Conservation (phyloP, 2,888 invertebrate genomes). For the Chrysopilus asiliformis region DNA sequence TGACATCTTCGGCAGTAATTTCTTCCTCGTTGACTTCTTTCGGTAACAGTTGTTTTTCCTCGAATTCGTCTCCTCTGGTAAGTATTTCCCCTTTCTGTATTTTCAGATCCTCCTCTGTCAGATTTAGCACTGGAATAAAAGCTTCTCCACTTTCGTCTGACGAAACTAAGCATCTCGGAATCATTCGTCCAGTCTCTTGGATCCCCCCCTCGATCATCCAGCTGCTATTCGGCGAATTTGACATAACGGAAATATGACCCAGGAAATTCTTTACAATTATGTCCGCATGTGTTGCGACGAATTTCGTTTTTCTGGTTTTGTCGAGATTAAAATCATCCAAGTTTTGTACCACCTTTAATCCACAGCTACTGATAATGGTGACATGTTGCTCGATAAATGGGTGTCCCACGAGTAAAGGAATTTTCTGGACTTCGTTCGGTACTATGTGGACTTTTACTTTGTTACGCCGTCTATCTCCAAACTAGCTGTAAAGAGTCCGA, state of each 20-base stretch:
- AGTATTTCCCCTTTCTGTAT: neutral
- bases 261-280: slow-evolving; percentile 1
- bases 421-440: neutral
- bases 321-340: no score
- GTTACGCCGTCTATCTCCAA: slow-evolving; percentile 1
- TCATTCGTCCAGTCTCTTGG: neutral
- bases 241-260: neutral
- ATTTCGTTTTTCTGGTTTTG: neutral
- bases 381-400: slow-evolving; percentile 1
- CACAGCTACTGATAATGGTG: neutral
- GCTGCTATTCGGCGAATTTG: slow-evolving; percentile 1
- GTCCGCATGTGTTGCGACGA: neutral
- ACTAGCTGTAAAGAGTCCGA: neutral
- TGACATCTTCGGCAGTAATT: neutral
- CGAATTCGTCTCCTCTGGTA: neutral
- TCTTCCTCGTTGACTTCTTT: neutral
- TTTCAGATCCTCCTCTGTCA: neutral
- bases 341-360: no score
- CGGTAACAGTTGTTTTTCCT: no score
- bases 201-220: slow-evolving; percentile 1
- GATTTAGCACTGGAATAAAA: slow-evolving; percentile 1
- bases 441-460: slow-evolving; percentile 1
- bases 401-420: slow-evolving; percentile 1
- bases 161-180: slow-evolving; percentile 1
- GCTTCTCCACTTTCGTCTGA: slow-evolving; percentile 1